phyloP scores from a whole-genome alignment of 2,888 invertebrate species.

The Oscheius sp. region DNA sequence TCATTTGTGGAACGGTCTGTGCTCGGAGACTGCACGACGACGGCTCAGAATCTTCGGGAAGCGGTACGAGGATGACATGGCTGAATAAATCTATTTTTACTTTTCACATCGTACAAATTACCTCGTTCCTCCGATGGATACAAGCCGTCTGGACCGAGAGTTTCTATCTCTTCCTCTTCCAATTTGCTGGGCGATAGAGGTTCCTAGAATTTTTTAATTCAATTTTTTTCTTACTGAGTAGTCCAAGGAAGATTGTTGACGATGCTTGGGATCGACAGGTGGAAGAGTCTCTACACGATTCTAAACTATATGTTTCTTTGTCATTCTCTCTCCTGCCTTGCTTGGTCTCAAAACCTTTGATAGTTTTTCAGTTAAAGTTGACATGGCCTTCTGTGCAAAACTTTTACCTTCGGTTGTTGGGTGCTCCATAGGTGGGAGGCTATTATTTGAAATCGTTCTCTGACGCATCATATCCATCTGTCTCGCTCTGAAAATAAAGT shows the following conservation, averaged over 20 bases:
- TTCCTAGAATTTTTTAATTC: not conserved
- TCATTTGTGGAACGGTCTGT: not conserved
- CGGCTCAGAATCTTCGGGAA: slow-evolving; percentile 43
- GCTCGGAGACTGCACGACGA: slow-evolving; percentile 38
- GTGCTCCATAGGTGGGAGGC: not conserved
- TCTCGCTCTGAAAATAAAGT: too few relatives aligned
- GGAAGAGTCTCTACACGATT: slow-evolving; percentile 20
- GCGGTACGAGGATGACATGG: slow-evolving; percentile 18
- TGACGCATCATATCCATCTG: slow-evolving; percentile 18
- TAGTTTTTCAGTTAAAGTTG: slow-evolving; percentile 4
- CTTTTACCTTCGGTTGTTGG: not conserved
- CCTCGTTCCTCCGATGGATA: slow-evolving; percentile 23
- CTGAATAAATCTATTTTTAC: not conserved
- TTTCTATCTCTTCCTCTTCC: slow-evolving; percentile 5
- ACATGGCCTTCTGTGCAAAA: slow-evolving; percentile 11
- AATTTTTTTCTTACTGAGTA: not conserved
- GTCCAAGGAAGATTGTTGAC: slow-evolving; percentile 1
- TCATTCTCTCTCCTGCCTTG: not conserved
- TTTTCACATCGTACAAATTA: too few relatives aligned
- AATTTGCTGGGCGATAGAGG: not conserved
- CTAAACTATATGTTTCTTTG: not conserved
- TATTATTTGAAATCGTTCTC: slow-evolving; percentile 6
- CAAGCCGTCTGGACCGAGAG: slow-evolving; percentile 17
- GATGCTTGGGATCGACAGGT: slow-evolving; percentile 1
- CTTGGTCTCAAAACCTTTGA: slow-evolving; percentile 3